Evolutionary conservation across 2,113 vertebrate genomes (phyloP).

Genomic region (Opisthocomus hoazin): DNA sequence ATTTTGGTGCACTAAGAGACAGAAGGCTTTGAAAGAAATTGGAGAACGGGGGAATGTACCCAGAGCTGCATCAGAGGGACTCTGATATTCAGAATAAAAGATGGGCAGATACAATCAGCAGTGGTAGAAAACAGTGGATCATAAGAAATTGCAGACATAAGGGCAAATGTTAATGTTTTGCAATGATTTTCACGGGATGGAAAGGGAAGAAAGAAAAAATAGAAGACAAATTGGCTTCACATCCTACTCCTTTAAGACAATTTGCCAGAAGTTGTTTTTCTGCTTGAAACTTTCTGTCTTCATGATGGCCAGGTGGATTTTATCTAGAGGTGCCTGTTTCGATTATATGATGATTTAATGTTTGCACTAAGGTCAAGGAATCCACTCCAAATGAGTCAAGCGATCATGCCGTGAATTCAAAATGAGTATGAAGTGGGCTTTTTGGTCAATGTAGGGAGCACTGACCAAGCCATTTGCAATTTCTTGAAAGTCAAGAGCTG

Average conservation of each 20-base stretch:
- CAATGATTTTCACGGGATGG: neutral
- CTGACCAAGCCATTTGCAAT: neutral
- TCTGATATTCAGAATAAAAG: neutral
- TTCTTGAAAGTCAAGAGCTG: neutral
- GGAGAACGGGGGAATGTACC: constrained; percentile 9
- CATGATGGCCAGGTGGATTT: neutral
- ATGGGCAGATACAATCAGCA: neutral
- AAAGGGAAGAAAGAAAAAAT: neutral
- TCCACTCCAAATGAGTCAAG: neutral
- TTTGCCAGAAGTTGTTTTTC: neutral
- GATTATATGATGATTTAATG: neutral
- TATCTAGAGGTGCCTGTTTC: neutral
- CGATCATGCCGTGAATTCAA: neutral
- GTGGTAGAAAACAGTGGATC: neutral
- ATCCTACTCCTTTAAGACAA: neutral
- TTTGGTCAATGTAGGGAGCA: neutral
- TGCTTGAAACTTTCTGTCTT: neutral
- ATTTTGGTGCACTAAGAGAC: constrained; percentile 11
- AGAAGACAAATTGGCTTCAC: neutral
- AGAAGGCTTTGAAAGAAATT: constrained; percentile 24
- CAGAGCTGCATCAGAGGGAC: neutral
- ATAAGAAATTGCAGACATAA: neutral
- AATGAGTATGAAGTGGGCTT: neutral
- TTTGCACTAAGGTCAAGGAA: neutral
- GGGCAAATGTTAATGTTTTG: neutral